Evolutionary conservation across 2,888 invertebrate genomes (phyloP), one percentile per base, ranked within the genome.

Genomic region (Synanthedon tipuliformis): DNA sequence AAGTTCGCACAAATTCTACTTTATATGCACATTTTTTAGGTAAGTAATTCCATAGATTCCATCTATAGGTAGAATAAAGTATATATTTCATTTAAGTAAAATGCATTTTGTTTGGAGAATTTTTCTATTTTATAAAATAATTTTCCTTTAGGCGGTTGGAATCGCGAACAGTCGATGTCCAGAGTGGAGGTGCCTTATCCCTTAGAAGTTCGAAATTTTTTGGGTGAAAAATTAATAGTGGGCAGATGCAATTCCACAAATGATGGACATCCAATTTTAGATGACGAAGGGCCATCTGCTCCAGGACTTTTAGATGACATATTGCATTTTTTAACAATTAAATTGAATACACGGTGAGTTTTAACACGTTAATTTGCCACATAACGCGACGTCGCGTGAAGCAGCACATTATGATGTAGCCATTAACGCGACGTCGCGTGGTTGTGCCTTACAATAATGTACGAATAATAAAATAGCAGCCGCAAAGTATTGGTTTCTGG

Each of bases 281-380:
- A 88, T 10, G 80, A 84, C n/a, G 86, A 85, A 8, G 86, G 83
- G 1, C 75, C 82, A 0, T 75, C 88, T 0, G 76, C 82, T 0
- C 85, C 88, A 0, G 82, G 79, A 1, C 75, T 89, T 41, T 69
- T 90, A 13, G 81, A 82, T 40, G 89, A 89, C 52, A 79, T 89
- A 2, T 75, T 88, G 0, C 75, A 78, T 53, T 88, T 85, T 58
- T 65, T 89, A 7, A 64, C 66, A 2, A 62, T 71, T 3, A 67
- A 70, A 27, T 59, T 86, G 2, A 89, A 89, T 55, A 78, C 88
- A 5, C 88, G 87, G 89, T 89, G 65, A 49, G 49, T 10, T 12
- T 13, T 34, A 8, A 34, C 3, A 18, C 18, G 3, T 18, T 18
- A n/a, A n/a, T n/a, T n/a, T n/a, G n/a, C n/a, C n/a, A n/a, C n/a